Evolutionary conservation across 2,113 vertebrate species (phyloP), one percentile per base, ranked within the genome.

Genomic region (Cyprinus carpio): DNA sequence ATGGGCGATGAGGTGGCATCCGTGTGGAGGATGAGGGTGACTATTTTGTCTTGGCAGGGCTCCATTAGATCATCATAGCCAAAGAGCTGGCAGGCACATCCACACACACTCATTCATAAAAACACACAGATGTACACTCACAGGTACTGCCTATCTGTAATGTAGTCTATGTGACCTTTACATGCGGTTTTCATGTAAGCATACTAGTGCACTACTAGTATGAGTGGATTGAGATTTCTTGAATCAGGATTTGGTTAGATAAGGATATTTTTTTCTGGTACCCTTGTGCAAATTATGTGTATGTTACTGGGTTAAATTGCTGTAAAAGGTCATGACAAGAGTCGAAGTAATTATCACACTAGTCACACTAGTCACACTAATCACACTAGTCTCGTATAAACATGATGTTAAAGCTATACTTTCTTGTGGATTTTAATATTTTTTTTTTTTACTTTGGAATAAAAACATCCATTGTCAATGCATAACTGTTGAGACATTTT

Each of bases 101-200:
- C 88, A 58, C 81, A 58, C 51, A 84, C 11, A 83, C 65, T 75
- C 72, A 83, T 84, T 86, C 84, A 64, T 64, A 71, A 13, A 82
- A 87, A 86, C 83, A 87, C 82, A 81, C 71, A 43, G 31, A 87
- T 86, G 89, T 79, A 60, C n/a, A 34, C 49, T 43, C 69, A 49
- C 37, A 51, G 54, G 60, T 83, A 51, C 49, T 72, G 60, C 37
- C 12, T 46, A 18, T n/a, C 72, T 56, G 9, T 77, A 37, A 46
- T n/a, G 40, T 40, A 46, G 37, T 74, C 10, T 12, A n/a, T 15
- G n/a, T 49, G n/a, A 27, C 13, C 4, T 74, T 5, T 46, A 25
- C 23, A 49, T 13, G n/a, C 0, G 25, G 2, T 75, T 75, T 49
- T 75, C n/a, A 7, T 49, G 43, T 27, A 49, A 72, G 20, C 20